Percentiles rank a stretch among this genome's conserved stretches.
Evolutionary conservation across 2,888 invertebrate species (phyloP).

Genomic region (Cyclophora punctaria): DNA sequence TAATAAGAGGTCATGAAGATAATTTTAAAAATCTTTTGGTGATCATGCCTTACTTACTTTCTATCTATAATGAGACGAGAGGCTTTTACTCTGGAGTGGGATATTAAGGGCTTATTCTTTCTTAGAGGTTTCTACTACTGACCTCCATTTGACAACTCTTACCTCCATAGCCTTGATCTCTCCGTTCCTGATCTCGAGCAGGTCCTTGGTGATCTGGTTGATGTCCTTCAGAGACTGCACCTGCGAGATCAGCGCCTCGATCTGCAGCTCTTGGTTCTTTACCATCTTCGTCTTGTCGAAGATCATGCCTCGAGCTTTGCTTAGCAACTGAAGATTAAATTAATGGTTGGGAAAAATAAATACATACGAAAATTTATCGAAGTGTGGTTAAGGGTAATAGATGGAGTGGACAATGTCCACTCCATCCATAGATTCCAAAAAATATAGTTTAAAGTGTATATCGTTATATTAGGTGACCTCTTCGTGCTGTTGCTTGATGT

Average conservation of each 20-base stretch:
- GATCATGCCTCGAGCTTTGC: conserved; percentile 80
- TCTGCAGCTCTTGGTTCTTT: conserved; percentile 86
- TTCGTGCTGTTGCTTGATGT: conserved; percentile 67
- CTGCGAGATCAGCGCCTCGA: conserved; percentile 81
- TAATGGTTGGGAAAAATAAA: no score
- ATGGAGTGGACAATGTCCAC: no score
- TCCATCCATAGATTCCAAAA: no score
- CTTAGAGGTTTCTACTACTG: no score
- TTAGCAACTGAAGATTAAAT: conserved; percentile 65
- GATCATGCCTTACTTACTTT: no score
- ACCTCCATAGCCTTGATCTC: conserved; percentile 86
- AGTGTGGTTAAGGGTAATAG: no score
- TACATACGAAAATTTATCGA: no score
- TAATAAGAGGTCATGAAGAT: no score
- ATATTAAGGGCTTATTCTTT: no score
- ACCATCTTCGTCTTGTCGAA: conserved; percentile 85
- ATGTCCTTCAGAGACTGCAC: conserved; percentile 87
- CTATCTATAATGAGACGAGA: no score
- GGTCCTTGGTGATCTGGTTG: conserved; percentile 85
- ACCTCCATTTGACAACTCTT: conserved; percentile 5
- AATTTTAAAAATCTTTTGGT: no score
- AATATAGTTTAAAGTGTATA: background rate
- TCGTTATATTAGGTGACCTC: conserved; percentile 36
- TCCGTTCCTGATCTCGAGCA: conserved; percentile 84
- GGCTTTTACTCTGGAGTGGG: no score